Base-by-base conservation (phyloP, 1,140 invertebrate species). In the Nasonia longicornis region DNA sequence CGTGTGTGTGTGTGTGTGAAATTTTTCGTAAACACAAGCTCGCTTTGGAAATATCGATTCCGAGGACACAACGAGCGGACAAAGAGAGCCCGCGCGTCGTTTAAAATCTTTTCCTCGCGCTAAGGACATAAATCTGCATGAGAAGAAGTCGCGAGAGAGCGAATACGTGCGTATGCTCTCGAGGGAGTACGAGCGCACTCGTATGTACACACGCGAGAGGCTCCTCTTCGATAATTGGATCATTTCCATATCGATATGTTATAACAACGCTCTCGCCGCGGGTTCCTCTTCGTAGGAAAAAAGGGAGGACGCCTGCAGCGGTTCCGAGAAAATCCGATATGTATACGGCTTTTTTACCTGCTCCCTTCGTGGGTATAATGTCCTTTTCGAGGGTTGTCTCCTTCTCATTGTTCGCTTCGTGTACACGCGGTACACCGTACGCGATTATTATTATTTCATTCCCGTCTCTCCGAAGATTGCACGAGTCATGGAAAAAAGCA, bases 211-310 rank as follows among this genome's bases (percentile, higher is more conserved):
- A 35, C 67, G 31, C 11, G 20, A 52, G 48, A 52, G 48, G 38
- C 10, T 29, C 35, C 73, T 26, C 26, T 76, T 81, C 73, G 80
- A 82, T 82, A 82, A 82, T 82, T 82, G 81, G 81, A 82, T 82
- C 81, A 82, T 82, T 82, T 82, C 81, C 81, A 82, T 82, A 82
- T 75, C 70, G 76, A 82, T 82, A 82, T 69, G 75, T 77, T 77
- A 77, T 81, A 81, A 77, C 67, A 72, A 81, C 58, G 70, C 42
- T 26, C 26, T 45, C 45, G 63, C 72, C 64, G 64, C 35, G 70
- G 70, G 35, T 42, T 35, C 29, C n/a, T 26, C 29, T 31, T 6
- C 22, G 29, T 22, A 38, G 6, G 69, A 38, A 38, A 42, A n/a
- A 71, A 42, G 70, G 35, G 26, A 26, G 35, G 35, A 42, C 16